Evolutionary conservation across 2,888 invertebrate species (phyloP).

Genomic region (Drosophila meridionalis): DNA sequence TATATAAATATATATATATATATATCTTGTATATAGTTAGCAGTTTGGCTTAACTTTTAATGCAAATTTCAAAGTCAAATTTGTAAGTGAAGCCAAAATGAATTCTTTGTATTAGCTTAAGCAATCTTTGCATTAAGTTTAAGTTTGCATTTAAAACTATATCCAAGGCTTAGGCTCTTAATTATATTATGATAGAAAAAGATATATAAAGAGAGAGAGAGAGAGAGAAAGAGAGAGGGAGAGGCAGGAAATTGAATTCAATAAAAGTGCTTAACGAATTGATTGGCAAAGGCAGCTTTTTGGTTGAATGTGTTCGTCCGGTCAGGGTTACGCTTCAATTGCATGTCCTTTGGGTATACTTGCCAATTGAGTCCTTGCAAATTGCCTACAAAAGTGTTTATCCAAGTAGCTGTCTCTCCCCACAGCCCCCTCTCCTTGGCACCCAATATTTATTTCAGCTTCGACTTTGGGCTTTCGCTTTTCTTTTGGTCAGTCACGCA

Average conservation of each 20-base stretch:
- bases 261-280: conserved; percentile 48
- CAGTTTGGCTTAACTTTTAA: conserved; percentile 12
- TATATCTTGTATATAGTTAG: conserved; percentile 7
- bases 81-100: conserved; percentile 8
- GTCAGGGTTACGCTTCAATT: conserved; percentile 43
- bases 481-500: conserved; percentile 73
- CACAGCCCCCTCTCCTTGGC: not conserved
- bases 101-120: not conserved
- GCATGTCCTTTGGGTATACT: conserved; percentile 45
- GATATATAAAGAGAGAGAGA: not conserved
- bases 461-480: conserved; percentile 47
- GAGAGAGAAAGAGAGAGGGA: not conserved
- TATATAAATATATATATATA: not conserved
- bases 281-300: conserved; percentile 47
- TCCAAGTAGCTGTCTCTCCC: conserved; percentile 6
- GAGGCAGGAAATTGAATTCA: conserved; percentile 42
- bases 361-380: conserved; percentile 37
- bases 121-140: not conserved
- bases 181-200: not conserved
- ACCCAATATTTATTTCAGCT: conserved; percentile 27
- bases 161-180: not conserved
- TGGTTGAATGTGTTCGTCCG: conserved; percentile 17
- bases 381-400: conserved; percentile 56
- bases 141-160: not conserved
- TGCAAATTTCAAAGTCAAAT: conserved; percentile 16